These are phyloP conservation scores for Glomeris maerens DNA, from an alignment of 1,140 invertebrate species.

Conservation along the genomic window DNA sequence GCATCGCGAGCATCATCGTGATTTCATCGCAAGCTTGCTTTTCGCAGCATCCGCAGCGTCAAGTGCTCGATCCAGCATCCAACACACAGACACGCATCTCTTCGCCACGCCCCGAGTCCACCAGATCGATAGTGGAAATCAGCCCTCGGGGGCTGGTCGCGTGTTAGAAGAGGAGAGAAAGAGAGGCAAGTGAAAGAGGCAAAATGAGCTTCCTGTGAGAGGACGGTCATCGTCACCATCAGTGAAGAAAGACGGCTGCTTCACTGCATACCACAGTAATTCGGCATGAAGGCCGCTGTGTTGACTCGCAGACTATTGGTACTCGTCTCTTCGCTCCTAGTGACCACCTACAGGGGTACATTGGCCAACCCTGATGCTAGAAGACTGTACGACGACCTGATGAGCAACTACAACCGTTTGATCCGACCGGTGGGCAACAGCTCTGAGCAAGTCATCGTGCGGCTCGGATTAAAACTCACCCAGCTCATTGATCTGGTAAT, in stretches of 20 bases:
- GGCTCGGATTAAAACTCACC: constrained; percentile 75
- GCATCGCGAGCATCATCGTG: no score
- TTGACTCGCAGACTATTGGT: constrained; percentile 17
- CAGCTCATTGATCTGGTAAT: constrained; percentile 90
- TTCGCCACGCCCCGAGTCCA: no score
- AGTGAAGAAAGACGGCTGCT: neutral
- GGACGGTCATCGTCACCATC: neutral
- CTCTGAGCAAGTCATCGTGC: constrained; percentile 81
- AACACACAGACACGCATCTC: no score
- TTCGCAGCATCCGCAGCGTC: no score
- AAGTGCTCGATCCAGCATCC: no score
- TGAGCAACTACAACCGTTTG: constrained; percentile 90
- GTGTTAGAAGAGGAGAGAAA: constrained; percentile 25
- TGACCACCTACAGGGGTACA: constrained; percentile 35
- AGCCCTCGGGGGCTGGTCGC: constrained; percentile 31
- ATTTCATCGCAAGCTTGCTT: no score
- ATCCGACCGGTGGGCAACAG: constrained; percentile 86
- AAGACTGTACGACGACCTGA: constrained; percentile 80
- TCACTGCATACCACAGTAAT: no score
- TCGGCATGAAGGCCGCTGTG: neutral
- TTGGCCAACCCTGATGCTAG: constrained; percentile 75
- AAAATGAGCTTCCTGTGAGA: constrained; percentile 2
- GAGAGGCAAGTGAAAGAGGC: constrained; percentile 8
- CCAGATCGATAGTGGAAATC: no score
- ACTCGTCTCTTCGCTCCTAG: constrained; percentile 25